A percentile compares a stretch with the other conserved stretches of the same genome.
phyloP scores from a whole-genome alignment of 1,140 invertebrate genomes.

The Drosophila albomicans region DNA sequence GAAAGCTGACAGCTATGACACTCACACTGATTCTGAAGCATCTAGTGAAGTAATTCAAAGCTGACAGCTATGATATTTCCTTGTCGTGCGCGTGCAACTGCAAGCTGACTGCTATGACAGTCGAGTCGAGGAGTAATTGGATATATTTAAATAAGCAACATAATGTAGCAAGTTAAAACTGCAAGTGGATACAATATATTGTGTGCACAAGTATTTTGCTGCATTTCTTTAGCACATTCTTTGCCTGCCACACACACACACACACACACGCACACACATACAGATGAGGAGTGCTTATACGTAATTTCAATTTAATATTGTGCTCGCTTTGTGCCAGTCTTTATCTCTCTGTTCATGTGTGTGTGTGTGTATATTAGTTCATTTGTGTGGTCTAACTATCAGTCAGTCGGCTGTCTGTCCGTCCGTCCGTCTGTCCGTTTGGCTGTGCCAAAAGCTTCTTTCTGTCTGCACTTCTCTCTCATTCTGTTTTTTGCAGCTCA shows the following conservation, averaged over 20 bases:
- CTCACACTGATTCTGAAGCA: too few relatives aligned
- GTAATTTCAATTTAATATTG: constrained; percentile 82
- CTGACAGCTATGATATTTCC: too few relatives aligned
- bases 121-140: not conserved
- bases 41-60: too few relatives aligned
- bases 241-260: constrained; percentile 27
- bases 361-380: constrained; percentile 32
- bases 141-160: not conserved
- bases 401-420: constrained; percentile 30
- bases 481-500: constrained; percentile 72
- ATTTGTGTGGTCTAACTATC: constrained; percentile 50
- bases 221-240: constrained; percentile 24
- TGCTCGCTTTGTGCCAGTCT: constrained; percentile 16
- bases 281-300: constrained; percentile 45
- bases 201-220: not conserved
- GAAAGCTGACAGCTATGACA: too few relatives aligned
- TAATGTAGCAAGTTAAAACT: not conserved
- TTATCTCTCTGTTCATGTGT: not conserved
- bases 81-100: too few relatives aligned
- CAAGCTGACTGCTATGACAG: not conserved
- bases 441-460: constrained; percentile 19
- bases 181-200: not conserved
- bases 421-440: constrained; percentile 1
- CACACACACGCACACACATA: constrained; percentile 14
- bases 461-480: constrained; percentile 35